These are phyloP conservation scores for Diplodus sargus DNA, from an alignment of 2,797 vertebrate species.

Conservation along the genomic window DNA sequence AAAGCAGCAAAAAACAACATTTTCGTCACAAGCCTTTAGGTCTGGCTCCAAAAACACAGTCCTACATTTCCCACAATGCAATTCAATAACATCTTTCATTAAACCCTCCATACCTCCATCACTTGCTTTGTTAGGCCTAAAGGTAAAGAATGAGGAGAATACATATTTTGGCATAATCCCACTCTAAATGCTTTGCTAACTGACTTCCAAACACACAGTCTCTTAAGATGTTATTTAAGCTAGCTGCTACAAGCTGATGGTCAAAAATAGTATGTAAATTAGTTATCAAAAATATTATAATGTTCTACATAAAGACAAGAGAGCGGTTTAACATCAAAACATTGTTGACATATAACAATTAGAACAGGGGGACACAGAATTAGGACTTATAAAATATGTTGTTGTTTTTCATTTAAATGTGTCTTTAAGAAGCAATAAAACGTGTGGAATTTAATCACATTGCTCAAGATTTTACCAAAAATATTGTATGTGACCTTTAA, in stretches of 20 bases:
- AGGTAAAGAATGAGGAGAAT: background rate
- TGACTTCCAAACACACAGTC: background rate
- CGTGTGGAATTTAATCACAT: too few relatives aligned
- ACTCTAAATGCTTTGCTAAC: background rate
- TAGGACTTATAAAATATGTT: too few relatives aligned
- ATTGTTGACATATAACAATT: background rate
- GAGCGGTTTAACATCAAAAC: background rate
- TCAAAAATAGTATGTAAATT: too few relatives aligned
- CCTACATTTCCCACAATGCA: too few relatives aligned
- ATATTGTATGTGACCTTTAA: conserved; percentile 32
- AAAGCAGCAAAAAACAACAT: too few relatives aligned
- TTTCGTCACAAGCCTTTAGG: too few relatives aligned
- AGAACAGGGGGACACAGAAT: too few relatives aligned
- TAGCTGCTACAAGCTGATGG: background rate
- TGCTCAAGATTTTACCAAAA: background rate
- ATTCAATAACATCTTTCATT: too few relatives aligned
- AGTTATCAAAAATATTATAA: background rate
- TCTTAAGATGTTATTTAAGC: background rate
- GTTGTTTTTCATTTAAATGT: too few relatives aligned
- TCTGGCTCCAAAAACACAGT: too few relatives aligned
- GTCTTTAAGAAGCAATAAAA: too few relatives aligned
- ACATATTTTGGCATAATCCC: background rate
- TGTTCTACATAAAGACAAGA: background rate
- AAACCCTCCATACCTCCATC: background rate
- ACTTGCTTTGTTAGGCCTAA: background rate